Evolutionary conservation across 2,888 invertebrate species (phyloP), one percentile per base, ranked within the genome.

Genomic region (Apodemia duryi): DNA sequence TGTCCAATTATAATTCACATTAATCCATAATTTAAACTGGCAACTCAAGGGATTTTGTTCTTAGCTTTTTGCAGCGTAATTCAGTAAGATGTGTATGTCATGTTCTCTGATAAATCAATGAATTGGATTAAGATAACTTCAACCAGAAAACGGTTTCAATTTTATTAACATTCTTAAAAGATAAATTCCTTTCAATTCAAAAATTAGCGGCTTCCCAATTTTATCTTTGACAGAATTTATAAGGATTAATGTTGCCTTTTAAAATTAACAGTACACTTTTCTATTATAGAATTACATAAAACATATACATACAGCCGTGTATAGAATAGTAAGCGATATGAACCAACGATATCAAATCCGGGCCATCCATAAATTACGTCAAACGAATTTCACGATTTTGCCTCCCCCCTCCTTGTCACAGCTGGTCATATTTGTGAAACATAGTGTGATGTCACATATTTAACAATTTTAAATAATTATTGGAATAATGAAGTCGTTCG

Each of bases 81-180:
- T 68, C 70, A 65, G 69, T 71, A 68, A 66, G 68, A 69, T 65
- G 63, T 66, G 66, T 63, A 63, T 68, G 71, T 67, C 67, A 62
- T 66, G 69, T 66, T 66, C 66, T 52, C 66, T 65, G 68, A 67
- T 69, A 70, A 43, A 43, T 68, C 69, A 66, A 65, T 52, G 65
- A 64, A 65, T 65, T 60, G 68, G 67, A 65, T 71, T 68, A 67
- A 71, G 71, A 71, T 71, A 70, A 68, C 67, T 70, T 69, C 70
- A 38, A 35, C 46, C 38, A 60, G 21, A 61, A 64, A 46, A 61
- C 38, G 43, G 35, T 35, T 43, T 64, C 21, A 61, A 11, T 11
- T 64, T 64, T 60, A 29, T 54, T 21, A 54, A 54, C 11, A 28
- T n/a, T 10, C 54, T 54, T 28, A 54, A 54, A 54, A 2, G 54